Base-by-base conservation (phyloP, 2,797 vertebrate genomes). In the Remorina albescens region DNA sequence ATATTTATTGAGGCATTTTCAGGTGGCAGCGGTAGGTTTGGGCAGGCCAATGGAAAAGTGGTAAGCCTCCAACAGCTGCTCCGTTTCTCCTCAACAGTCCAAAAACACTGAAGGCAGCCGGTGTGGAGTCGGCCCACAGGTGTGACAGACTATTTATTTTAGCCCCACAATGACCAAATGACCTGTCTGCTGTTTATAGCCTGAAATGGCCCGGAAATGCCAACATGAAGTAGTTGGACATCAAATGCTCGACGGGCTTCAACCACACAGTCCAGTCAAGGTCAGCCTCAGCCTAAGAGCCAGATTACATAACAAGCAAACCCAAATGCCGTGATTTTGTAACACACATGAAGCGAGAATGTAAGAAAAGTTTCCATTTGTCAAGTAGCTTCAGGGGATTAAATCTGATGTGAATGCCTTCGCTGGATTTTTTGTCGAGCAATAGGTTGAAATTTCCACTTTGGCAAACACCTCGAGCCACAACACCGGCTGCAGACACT, bases 1-100 rank as follows among this genome's bases (percentile, higher is more conserved):
- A 50, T 65, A 71, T 71, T 58, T 49, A n/a, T n/a, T n/a, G 3
- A 60, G 39, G 58, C 21, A 26, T 10, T 58, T 42, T 51, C 42
- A 30, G 26, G 54, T 8, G 34, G 26, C 53, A 41, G 23, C 5
- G 3, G 23, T 10, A 5, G 16, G 46, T 69, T 18, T 21, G 26
- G 23, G 2, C 15, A 9, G 13, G 8, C 15, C 28, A 30, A 46
- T 0, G 4, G 58, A 39, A 41, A 18, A 44, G 63, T 49, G 54
- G 21, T 19, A 18, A 42, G 41, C 41, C 41, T 16, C 36, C 53
- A 13, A 47, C 21, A 61, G 60, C 57, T 63, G 50, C 30, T 39
- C 37, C 28, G 6, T 0, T 54, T 39, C 21, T 19, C 25, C 23
- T 26, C 26, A 36, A 36, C 42, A 32, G 34, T 32, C 12, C 25